Base-by-base conservation (phyloP, 2,113 vertebrate genomes). In the Poicephalus meyeri region DNA sequence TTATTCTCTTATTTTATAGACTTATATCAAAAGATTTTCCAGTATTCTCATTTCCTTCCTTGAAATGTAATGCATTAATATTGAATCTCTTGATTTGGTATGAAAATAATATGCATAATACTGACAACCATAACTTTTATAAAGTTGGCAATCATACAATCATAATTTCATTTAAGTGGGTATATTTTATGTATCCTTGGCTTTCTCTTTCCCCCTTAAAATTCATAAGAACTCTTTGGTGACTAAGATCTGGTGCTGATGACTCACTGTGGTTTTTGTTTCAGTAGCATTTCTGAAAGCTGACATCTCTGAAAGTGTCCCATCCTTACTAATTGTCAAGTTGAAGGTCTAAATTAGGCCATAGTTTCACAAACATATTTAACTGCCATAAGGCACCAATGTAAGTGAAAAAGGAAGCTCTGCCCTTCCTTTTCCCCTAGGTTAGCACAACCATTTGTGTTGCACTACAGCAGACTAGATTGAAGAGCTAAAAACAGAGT, bases 211-310 rank as follows among this genome's bases (percentile, higher is more conserved):
- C 14, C 39, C 24, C 49, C 42, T 66, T 78, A 68, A 82, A 52
- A 76, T 94, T 79, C 52, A n/a, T 80, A 44, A 65, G 41, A 76
- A 61, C 37, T 72, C 39, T 66, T 80, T 74, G 33, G 4, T 65
- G 17, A 86, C 25, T 68, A 76, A 94, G 47, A n/a, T 91, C 55
- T 89, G 66, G 33, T 91, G 73, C 35, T 85, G 47, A 37, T 95
- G 91, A 91, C 61, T 95, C 87, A 95, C 39, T 52, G 60, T 39
- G 60, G 24, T 66, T 88, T 92, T 88, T 94, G n/a, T 91, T 93
- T 88, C 89, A 87, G 70, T 91, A 92, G 44, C 89, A 63, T n/a
- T 91, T 87, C 58, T 91, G 80, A 95, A 66, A 96, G 78, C 73
- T 96, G 89, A 61, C 28, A 53, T 76, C 63, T 92, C 70, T 89